Evolutionary conservation across 1,140 invertebrate genomes (phyloP), one percentile per base, ranked within the genome.

Genomic region (Heliconius himera): DNA sequence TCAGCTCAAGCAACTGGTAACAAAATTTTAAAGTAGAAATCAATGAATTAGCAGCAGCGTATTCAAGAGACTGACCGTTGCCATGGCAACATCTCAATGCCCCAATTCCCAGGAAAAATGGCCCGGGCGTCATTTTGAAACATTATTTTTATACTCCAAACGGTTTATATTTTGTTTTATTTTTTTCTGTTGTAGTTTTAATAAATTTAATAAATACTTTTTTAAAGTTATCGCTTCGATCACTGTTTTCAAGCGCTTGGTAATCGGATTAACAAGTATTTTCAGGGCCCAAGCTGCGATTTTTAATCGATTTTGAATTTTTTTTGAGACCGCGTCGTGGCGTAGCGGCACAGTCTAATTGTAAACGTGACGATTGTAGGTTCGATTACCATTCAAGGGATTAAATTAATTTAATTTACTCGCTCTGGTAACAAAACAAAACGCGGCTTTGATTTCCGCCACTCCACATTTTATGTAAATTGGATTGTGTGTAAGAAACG

Each of bases 21-120:
- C 70, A 76, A 76, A 74, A 46, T 22, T 38, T 70, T 22, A 29
- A 66, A 73, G 56, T 51, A 74, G 11, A 79, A 73, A 79, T 79
- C 71, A 79, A 79, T 79, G 54, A 74, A 74, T 79, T 54, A 79
- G 60, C 78, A 70, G 73, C 73, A 70, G 73, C 73, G 71, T 70
- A 73, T 73, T 74, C 73, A 66, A 73, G 60, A 75, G 78, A 54
- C 38, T 74, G 78, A 29, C 51, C 56, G 78, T 79, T 66, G 78
- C 73, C 78, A 79, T 79, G 73, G 66, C 60, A 79, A 75, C 73
- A 73, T 29, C 60, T 71, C 60, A 54, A 36, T 75, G 78, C 56
- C 78, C 78, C 73, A 79, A 75, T 79, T 79, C 60, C 78, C 78
- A 60, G 70, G 78, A 56, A 79, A 78, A 74, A 79, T 66, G 46